Base-by-base conservation (phyloP, 2,888 invertebrate genomes). In the Eupithecia exiguata region DNA sequence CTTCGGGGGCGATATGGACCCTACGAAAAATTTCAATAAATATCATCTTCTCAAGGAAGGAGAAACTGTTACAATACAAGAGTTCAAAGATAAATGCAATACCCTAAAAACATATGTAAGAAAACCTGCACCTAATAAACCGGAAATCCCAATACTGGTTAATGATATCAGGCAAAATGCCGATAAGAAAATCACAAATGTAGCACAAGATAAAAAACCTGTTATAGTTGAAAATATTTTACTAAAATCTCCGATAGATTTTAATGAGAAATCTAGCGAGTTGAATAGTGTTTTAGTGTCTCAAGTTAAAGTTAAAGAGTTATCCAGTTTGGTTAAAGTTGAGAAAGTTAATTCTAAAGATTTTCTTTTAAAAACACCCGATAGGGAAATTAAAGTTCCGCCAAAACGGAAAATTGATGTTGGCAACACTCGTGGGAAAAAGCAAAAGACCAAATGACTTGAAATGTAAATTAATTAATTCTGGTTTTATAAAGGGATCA, bases 141-240 rank as follows among this genome's bases (percentile, higher is more conserved):
- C 2, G 1, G 35, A 62, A 5, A 0, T 10, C 5, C 21, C 12
- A 5, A 7, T n/a, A 21, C 12, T 4, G 1, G 53, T 53, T 21
- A 53, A n/a, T n/a, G 0, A 10, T 25, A 49, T 9, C 0, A 58
- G 3, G 4, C 21, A 58, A 25, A 58, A 14, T 25, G 1, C 58
- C 1, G 58, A 25, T 25, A 58, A 0, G 1, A 58, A 58, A 25
- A 58, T 14, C 21, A 18, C 16, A 35, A 21, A 9, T 65, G 18
- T 1, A 12, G 7, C 6, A 35, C 6, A 5, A 16, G n/a, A 35
- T 38, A 65, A 65, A 36, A 65, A 65, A 38, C 63, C n/a, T 3
- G 63, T 65, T 10, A 65, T 65, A n/a, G 63, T 65, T 0, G n/a
- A 65, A 36, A 65, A 65, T 65, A 65, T 65, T 36, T 36, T 65